phyloP scores from a whole-genome alignment of 2,888 invertebrate genomes.

The Caradrina kadenii region DNA sequence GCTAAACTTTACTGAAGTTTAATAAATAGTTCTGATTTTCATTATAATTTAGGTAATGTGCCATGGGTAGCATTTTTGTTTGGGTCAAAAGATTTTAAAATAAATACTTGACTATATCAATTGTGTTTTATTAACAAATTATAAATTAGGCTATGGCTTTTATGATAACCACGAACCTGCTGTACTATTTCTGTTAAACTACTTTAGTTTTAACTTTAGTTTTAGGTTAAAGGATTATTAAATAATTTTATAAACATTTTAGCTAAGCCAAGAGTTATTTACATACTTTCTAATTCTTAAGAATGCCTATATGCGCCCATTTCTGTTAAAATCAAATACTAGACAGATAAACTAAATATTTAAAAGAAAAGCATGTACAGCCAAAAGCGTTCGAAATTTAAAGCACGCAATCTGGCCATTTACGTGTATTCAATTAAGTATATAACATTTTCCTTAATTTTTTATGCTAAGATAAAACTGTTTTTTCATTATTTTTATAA shows the following conservation, averaged over 20 bases:
- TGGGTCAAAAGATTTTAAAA: constrained; percentile 1
- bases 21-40: too few species aligned
- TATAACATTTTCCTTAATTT: constrained; percentile 3
- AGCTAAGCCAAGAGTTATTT: background rate
- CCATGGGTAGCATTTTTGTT: too few species aligned
- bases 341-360: constrained; percentile 1
- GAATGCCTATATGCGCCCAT: constrained; percentile 1
- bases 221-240: constrained; percentile 2
- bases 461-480: background rate
- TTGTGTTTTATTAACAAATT: background rate
- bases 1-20: too few species aligned
- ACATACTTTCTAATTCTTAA: background rate
- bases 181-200: too few species aligned
- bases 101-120: background rate
- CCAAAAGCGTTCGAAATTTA: constrained; percentile 7
- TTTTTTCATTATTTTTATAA: too few species aligned
- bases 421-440: constrained; percentile 16
- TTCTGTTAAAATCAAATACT: background rate
- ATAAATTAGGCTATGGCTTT: background rate
- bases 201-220: too few species aligned
- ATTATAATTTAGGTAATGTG: too few species aligned
- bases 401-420: background rate
- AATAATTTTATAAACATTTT: background rate
- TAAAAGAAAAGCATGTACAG: background rate
- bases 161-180: background rate